Evolutionary conservation across 1,140 invertebrate species (phyloP).

Genomic region (Hyphantria cunea): DNA sequence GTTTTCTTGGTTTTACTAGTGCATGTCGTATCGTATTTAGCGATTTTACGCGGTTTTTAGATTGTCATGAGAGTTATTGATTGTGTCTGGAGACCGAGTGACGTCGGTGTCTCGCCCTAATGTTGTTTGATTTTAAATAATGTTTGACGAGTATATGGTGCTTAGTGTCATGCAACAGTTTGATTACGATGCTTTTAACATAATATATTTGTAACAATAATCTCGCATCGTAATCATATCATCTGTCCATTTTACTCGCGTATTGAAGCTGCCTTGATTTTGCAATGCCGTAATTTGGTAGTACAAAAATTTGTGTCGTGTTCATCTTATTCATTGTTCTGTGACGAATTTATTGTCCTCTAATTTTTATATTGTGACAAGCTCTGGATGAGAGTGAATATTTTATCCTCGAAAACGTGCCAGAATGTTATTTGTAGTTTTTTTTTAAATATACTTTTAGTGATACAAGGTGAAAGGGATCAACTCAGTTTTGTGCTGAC

Average conservation of each 20-base stretch:
- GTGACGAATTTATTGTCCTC: constrained; percentile 59
- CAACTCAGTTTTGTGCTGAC: constrained; percentile 52
- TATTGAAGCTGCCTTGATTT: constrained; percentile 48
- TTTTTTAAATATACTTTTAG: constrained; percentile 65
- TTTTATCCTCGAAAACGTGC: constrained; percentile 70
- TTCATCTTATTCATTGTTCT: constrained; percentile 43
- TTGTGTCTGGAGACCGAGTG: constrained; percentile 11
- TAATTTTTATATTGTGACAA: constrained; percentile 41
- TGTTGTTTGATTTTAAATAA: constrained; percentile 46
- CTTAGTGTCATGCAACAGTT: constrained; percentile 62
- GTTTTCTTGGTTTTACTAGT: constrained; percentile 36
- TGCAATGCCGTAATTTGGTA: constrained; percentile 53
- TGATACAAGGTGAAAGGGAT: constrained; percentile 62
- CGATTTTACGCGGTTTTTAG: constrained; percentile 18
- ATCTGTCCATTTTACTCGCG: constrained; percentile 33
- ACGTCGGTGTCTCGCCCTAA: constrained; percentile 38
- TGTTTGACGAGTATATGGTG: constrained; percentile 62
- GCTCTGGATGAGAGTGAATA: constrained; percentile 43
- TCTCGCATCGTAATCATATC: constrained; percentile 12
- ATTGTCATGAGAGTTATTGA: constrained; percentile 16
- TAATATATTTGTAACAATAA: constrained; percentile 33
- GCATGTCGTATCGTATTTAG: constrained; percentile 5
- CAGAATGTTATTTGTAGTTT: constrained; percentile 77
- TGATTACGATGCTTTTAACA: constrained; percentile 39
- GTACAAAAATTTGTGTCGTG: constrained; percentile 67